These are phyloP conservation scores for Caerostris extrusa DNA, from an alignment of 1,140 invertebrate species.

Conservation along the genomic window DNA sequence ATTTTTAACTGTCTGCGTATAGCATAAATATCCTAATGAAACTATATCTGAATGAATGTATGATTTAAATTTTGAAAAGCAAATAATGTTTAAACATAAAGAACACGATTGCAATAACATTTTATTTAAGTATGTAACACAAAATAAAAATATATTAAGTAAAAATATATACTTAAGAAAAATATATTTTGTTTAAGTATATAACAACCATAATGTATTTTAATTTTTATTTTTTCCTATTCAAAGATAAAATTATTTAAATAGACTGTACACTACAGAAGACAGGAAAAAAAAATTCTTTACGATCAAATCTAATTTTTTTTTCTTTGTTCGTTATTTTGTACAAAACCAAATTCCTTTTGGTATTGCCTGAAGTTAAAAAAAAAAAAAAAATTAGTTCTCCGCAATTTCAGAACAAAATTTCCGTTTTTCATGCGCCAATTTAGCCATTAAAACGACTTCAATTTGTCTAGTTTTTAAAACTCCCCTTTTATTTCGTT, in stretches of 20 bases:
- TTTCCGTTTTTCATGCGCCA: not conserved
- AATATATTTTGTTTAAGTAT: too few species aligned
- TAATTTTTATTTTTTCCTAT: not conserved
- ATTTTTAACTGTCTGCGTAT: too few species aligned
- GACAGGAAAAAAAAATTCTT: not conserved
- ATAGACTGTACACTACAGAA: not conserved
- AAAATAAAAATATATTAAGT: too few species aligned
- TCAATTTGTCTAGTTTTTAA: not conserved
- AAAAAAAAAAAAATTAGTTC: not conserved
- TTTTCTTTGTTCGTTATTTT: not conserved
- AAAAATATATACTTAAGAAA: too few species aligned
- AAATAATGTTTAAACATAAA: too few species aligned
- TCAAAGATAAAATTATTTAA: not conserved
- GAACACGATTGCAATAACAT: too few species aligned
- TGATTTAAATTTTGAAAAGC: too few species aligned
- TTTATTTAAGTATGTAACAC: too few species aligned
- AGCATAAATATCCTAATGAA: too few species aligned
- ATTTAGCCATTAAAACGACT: constrained; percentile 3
- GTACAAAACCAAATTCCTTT: not conserved
- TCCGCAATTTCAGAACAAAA: not conserved
- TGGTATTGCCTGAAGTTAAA: not conserved
- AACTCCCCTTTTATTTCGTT: not conserved
- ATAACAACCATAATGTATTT: too few species aligned
- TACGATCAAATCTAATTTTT: not conserved
- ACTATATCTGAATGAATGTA: too few species aligned